Base-by-base conservation (phyloP, 2,113 vertebrate species). In the Baryphthengus martii region DNA sequence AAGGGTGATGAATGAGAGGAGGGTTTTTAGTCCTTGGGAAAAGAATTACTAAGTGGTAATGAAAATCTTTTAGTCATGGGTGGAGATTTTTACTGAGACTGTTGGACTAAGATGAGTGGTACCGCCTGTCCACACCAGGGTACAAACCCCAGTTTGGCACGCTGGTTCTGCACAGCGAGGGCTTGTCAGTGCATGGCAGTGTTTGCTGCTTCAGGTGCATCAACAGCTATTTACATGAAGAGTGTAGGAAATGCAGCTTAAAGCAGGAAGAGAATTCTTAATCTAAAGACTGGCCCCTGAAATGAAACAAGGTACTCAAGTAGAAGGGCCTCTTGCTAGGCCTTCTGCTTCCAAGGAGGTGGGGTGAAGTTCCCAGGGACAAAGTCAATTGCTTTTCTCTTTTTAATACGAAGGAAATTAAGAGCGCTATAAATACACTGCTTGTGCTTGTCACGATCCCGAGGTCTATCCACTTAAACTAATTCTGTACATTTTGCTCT, bases 401-500 rank as follows among this genome's bases (percentile, higher is more conserved):
- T 39, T 76, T 39, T 17, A 28, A 66, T 47, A n/a, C 40, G 14
- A 76, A 56, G 25, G n/a, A 77, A 87, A 56, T 4, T 24, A 65
- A 52, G 15, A 71, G 45, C 35, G 35, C 68, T 53, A 42, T 49
- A 67, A 81, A 78, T 37, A 52, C 9, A n/a, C 7, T 12, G 5
- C 17, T 61, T 40, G 31, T 17, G 15, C 42, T n/a, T 1, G 0
- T 13, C 33, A 19, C 0, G 0, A 49, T 70, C 31, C 33, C 0
- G 2, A 47, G n/a, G 10, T 44, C 42, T 35, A 44, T 17, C 29
- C 74, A 45, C 31, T 81, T 75, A 47, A 59, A 68, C 9, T 73
- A 70, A 84, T 44, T n/a, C n/a, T 35, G 15, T 31, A 28, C 5
- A 5, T 89, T 78, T 88, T 70, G 17, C 47, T 58, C 65, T 81